These are phyloP conservation scores for Pelodytes ibericus DNA, from an alignment of 2,797 vertebrate species.

Conservation along the genomic window DNA sequence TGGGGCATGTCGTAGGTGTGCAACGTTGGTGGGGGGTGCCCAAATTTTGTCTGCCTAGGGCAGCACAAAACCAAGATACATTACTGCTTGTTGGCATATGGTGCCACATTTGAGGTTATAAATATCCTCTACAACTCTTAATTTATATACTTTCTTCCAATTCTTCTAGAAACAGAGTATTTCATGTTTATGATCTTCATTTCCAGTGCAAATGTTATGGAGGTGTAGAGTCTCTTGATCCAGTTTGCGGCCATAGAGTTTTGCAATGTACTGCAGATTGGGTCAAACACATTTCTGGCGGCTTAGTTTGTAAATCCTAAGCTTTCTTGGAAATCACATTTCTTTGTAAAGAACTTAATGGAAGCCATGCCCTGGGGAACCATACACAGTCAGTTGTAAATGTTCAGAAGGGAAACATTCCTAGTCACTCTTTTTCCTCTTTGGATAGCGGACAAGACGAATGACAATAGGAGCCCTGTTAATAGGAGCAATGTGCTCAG, in stretches of 20 bases:
- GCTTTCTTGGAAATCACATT: slow-evolving; percentile 53
- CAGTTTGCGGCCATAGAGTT: slow-evolving; percentile 8
- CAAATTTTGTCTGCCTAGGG: too few relatives aligned
- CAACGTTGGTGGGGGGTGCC: too few relatives aligned
- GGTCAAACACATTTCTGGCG: slow-evolving; percentile 69
- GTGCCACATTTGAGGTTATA: too few relatives aligned
- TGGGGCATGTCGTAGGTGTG: too few relatives aligned
- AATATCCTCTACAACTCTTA: too few relatives aligned
- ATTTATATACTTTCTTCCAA: too few relatives aligned
- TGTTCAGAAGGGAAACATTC: slow-evolving; percentile 54
- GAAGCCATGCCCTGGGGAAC: slow-evolving; percentile 45
- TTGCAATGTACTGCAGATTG: slow-evolving; percentile 51
- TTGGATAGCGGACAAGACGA: slow-evolving; percentile 51
- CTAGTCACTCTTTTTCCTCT: slow-evolving; percentile 57
- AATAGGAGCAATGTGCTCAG: slow-evolving; percentile 45
- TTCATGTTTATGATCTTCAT: too few relatives aligned
- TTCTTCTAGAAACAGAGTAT: too few relatives aligned
- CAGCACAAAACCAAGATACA: too few relatives aligned
- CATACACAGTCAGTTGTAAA: slow-evolving; percentile 55
- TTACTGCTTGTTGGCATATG: too few relatives aligned
- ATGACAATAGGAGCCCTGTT: slow-evolving; percentile 56
- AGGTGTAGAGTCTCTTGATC: too few relatives aligned
- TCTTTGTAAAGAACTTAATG: slow-evolving; percentile 51
- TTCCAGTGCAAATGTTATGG: too few relatives aligned
- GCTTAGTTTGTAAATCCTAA: slow-evolving; percentile 56